Evolutionary conservation across 2,888 invertebrate species (phyloP), one percentile per base, ranked within the genome.

Genomic region (Terebella lapidaria): DNA sequence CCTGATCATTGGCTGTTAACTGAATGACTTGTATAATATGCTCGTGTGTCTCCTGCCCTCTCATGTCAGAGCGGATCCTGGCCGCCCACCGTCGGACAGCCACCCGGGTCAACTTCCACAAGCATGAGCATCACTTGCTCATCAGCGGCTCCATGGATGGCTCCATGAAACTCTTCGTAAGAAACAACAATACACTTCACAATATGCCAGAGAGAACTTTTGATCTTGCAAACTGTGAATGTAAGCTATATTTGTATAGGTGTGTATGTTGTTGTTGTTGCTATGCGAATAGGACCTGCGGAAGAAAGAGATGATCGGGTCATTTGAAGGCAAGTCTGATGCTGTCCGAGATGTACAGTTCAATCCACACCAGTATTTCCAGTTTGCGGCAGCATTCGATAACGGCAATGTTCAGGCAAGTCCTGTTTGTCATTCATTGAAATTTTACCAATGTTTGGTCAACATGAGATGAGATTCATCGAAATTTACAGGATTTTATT

Each of bases 91-190:
- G 91, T 74, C 85, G 96, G 71, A 94, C 95, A 51, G 95, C 96
- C 2, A 94, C 95, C 79, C 92, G 94, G 85, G 76, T 80, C 18
- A 66, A 68, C 56, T 79, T 80, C 61, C 78, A 78, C 64, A 70
- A 71, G 15, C 68, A 67, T 26, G 78, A 79, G 54, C 61, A 69
- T n/a, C 57, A 71, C 57, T 61, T 72, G 25, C 66, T 97, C 10
- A 89, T 96, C 70, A 95, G 94, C 3, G 96, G 95, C n/a, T 95
- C 95, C 1, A 95, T 94, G 78, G 96, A 96, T 85, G 95, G 95
- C 1, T 93, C 91, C 59, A 94, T 96, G 86, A 92, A 94, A 79
- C 90, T 93, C 76, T 96, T 96, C 81, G 80, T 79, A 70, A 70
- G 79, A n/a, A n/a, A n/a, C n/a, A n/a, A n/a, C n/a, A n/a, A n/a